These are phyloP conservation scores for Zoanthus sansibaricus DNA, from an alignment of 92 coral and sea anemone species.

Conservation along the genomic window DNA sequence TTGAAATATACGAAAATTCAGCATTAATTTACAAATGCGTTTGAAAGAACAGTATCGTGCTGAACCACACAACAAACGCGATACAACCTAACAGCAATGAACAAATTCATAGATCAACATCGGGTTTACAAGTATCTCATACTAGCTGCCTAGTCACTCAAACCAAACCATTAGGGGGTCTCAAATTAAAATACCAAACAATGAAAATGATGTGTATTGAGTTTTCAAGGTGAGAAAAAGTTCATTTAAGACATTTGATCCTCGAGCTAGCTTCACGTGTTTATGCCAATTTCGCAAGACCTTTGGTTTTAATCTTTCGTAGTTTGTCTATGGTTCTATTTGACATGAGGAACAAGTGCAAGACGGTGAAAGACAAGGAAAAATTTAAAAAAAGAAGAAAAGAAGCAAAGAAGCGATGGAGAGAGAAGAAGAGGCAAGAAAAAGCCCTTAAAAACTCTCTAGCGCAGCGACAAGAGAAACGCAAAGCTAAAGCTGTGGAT, in stretches of 20 bases:
- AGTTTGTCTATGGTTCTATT: not conserved
- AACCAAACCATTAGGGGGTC: not conserved
- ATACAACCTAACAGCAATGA: not conserved
- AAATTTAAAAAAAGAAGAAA: not conserved
- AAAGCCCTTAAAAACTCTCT: not conserved
- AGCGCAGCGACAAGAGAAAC: too few species aligned
- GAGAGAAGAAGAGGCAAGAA: not conserved
- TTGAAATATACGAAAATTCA: not conserved
- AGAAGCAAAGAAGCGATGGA: not conserved
- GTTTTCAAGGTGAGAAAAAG: not conserved
- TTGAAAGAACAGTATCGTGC: not conserved
- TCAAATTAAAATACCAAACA: not conserved
- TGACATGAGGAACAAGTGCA: not conserved
- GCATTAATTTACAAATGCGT: not conserved
- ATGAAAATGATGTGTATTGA: not conserved
- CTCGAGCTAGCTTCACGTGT: not conserved
- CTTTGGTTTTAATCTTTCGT: too few species aligned
- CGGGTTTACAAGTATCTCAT: not conserved
- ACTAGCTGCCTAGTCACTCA: not conserved
- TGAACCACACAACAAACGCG: not conserved
- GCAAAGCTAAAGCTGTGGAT: not conserved
- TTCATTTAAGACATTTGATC: not conserved
- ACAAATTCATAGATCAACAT: not conserved
- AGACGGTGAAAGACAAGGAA: not conserved
- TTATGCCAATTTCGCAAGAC: not conserved